Percentiles rank a stretch among this genome's conserved stretches.
phyloP scores from a whole-genome alignment of 2,113 vertebrate species.

The Chaetodon auriga region DNA sequence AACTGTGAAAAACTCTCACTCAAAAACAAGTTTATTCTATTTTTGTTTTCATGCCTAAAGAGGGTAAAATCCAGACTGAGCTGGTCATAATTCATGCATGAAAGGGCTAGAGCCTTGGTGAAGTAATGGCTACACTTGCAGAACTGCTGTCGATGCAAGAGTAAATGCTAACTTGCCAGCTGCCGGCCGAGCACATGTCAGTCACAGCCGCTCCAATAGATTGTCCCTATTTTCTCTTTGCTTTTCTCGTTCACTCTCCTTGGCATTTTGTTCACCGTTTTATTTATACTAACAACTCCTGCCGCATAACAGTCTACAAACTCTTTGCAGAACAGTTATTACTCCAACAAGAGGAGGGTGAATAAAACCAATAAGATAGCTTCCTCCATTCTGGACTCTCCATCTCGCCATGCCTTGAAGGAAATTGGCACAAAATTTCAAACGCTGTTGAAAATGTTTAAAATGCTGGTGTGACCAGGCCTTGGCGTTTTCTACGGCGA shows the following conservation, averaged over 20 bases:
- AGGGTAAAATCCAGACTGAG: too few relatives aligned
- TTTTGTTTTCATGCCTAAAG: too few relatives aligned
- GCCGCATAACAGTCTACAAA: neutral
- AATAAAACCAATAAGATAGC: neutral
- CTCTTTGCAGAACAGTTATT: neutral
- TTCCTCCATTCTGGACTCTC: neutral
- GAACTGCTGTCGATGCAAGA: neutral
- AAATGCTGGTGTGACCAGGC: neutral
- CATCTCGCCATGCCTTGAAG: neutral
- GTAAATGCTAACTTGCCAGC: neutral
- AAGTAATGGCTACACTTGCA: neutral
- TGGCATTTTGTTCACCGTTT: neutral
- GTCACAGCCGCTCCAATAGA: neutral
- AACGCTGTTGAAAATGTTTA: neutral
- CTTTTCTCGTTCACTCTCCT: neutral
- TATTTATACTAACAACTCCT: neutral
- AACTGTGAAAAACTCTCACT: too few relatives aligned
- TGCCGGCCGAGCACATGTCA: neutral
- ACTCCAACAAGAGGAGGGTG: neutral
- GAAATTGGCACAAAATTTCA: neutral
- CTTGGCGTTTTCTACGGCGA: neutral
- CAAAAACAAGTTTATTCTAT: too few relatives aligned
- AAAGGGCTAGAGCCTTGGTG: neutral
- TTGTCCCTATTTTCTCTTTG: neutral
- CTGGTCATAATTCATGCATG: too few relatives aligned